These are phyloP conservation scores for Cepaea hortensis DNA, from an alignment of 2,888 invertebrate genomes.

Conservation along the genomic window DNA sequence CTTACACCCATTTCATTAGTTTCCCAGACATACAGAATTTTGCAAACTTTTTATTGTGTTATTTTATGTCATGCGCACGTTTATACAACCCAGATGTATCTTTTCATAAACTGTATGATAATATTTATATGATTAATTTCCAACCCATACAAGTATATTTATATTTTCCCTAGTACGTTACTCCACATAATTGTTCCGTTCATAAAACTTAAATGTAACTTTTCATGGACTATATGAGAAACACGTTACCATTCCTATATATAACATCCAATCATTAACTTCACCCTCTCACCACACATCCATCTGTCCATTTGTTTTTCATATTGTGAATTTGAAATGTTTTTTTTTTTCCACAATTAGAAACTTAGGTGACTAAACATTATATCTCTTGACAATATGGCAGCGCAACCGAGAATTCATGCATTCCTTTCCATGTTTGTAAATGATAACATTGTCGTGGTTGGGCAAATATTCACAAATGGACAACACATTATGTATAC, in stretches of 20 bases:
- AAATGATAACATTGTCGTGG: neutral
- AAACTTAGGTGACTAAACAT: constrained; percentile 2
- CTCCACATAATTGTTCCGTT: neutral
- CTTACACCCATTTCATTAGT: too few species aligned
- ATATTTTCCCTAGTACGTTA: neutral
- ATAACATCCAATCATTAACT: neutral
- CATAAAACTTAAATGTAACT: neutral
- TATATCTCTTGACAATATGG: constrained; percentile 41
- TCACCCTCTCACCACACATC: neutral
- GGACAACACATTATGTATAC: constrained; percentile 14
- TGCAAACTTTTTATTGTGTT: too few species aligned
- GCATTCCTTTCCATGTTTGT: constrained; percentile 31
- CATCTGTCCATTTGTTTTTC: neutral
- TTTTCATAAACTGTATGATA: too few species aligned
- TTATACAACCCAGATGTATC: too few species aligned
- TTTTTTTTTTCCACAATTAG: neutral
- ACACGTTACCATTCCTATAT: neutral
- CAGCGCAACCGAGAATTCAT: constrained; percentile 41
- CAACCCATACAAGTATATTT: neutral
- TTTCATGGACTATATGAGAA: neutral
- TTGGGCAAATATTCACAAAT: too few species aligned
- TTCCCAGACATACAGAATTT: too few species aligned
- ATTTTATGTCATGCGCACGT: too few species aligned
- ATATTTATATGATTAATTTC: too few species aligned
- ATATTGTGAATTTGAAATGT: neutral